Evolutionary conservation across 2,888 invertebrate genomes (phyloP), one percentile per base, ranked within the genome.

Genomic region (Linnaemya tessellans): DNA sequence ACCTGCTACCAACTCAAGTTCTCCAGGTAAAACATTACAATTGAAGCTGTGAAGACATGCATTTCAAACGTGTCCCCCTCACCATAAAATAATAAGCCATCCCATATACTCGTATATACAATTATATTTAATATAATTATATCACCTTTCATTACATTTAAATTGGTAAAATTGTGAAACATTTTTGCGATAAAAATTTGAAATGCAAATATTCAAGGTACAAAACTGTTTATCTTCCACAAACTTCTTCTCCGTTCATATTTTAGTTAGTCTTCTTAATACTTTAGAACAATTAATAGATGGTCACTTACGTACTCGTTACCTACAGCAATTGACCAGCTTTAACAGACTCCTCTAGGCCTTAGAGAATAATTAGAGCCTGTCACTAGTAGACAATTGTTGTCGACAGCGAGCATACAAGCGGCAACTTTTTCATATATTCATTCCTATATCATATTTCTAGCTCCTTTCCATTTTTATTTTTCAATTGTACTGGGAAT

Each of bases 141-240:
- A n/a, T 68, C 73, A 79, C 73, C 62, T 68, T 25, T 68, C 74
- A 79, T 68, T 74, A 38, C 62, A 25, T 35, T 54, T 18, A 38
- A 73, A 77, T 84, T 77, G 77, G 70, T 22, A 71, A 68, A 65
- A 62, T 73, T 35, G 15, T n/a, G 1, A 51, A 73, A 80, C 73
- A 11, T 77, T 73, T 77, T 84, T 80, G 84, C 84, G 77, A 77
- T 80, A 60, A 11, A 75, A 74, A 80, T 73, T 25, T 49, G 11
- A 35, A 68, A 71, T 43, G 13, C 74, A 79, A 74, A 79, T 83
- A 83, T 78, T 83, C 71, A 38, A 54, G 25, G 54, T 84, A 79
- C 68, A 43, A 30, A 46, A 58, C 41, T 46, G 25, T 13, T 18
- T 11, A 10, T 30, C 30, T 5, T 30, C 15, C 35, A n/a, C n/a